phyloP scores from a whole-genome alignment of 2,797 vertebrate species.

The Trachurus trachurus region DNA sequence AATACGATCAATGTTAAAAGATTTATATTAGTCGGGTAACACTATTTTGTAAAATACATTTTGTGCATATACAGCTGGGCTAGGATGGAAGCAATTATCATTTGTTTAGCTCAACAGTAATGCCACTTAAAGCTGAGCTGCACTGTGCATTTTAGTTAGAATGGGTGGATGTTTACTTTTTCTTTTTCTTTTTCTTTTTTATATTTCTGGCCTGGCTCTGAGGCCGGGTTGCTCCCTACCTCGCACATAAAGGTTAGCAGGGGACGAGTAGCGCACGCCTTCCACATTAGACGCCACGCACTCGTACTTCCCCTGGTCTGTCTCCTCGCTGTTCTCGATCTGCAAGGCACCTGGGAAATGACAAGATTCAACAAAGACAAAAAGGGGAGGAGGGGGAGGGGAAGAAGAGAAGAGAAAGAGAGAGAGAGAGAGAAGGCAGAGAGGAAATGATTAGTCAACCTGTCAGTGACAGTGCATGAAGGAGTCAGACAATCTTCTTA shows the following conservation, averaged over 20 bases:
- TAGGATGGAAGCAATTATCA: conserved; percentile 73
- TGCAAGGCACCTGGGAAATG: conserved; percentile 94
- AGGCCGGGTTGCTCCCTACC: conserved; percentile 93
- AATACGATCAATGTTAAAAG: conserved; percentile 58
- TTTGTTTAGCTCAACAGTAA: conserved; percentile 73
- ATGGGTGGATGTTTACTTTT: conserved; percentile 52
- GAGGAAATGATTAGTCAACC: conserved; percentile 75
- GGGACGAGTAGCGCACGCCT: conserved; percentile 97
- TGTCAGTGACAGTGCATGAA: conserved; percentile 76
- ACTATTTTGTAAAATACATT: conserved; percentile 71
- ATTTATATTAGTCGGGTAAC: conserved; percentile 68
- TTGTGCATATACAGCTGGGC: conserved; percentile 66
- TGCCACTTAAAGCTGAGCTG: conserved; percentile 68
- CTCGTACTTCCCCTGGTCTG: conserved; percentile 99
- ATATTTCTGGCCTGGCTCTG: conserved; percentile 63
- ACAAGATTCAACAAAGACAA: conserved; percentile 65
- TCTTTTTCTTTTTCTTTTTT: background rate
- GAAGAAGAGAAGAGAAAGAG: conserved; percentile 22
- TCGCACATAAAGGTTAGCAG: conserved; percentile 99
- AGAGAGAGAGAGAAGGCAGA: conserved; percentile 37
- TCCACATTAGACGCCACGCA: conserved; percentile 98
- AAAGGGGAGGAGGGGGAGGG: conserved; percentile 33
- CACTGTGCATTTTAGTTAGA: conserved; percentile 60
- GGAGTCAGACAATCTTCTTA: conserved; percentile 61
- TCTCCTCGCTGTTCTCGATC: conserved; percentile 99